These are phyloP conservation scores for Zelostemma sp. DNA, from an alignment of 1,140 invertebrate species.

Conservation along the genomic window DNA sequence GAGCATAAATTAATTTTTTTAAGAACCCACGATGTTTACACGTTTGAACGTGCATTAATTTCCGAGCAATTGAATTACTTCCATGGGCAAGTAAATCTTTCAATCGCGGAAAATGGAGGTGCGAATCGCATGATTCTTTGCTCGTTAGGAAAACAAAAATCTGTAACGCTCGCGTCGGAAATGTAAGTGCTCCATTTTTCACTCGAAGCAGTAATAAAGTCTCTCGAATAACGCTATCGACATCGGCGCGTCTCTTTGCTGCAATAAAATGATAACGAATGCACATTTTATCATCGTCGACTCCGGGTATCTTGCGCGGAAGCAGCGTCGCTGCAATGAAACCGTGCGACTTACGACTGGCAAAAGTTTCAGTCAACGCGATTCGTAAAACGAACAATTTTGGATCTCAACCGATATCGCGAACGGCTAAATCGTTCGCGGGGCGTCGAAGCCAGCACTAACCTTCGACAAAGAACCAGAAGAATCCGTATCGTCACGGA, in stretches of 20 bases:
- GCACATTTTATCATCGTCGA: slow-evolving; percentile 21
- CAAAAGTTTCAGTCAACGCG: slow-evolving; percentile 21
- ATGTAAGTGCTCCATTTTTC: no score
- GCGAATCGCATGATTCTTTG: no score
- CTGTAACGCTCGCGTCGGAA: no score
- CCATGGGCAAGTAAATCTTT: no score
- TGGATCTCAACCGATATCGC: slow-evolving; percentile 12
- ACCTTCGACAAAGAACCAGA: slow-evolving; percentile 39
- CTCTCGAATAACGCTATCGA: slow-evolving; percentile 17
- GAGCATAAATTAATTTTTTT: no score
- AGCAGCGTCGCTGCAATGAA: slow-evolving; percentile 30
- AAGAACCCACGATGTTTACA: no score
- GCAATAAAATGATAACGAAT: slow-evolving; percentile 11
- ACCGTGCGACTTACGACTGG: slow-evolving; percentile 27
- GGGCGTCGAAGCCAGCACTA: slow-evolving; percentile 7
- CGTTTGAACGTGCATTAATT: no score
- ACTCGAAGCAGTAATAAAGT: no score
- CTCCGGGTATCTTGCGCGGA: slow-evolving; percentile 15
- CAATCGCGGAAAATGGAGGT: no score
- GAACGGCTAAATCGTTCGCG: not conserved
- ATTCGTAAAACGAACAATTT: not conserved
- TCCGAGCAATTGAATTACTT: no score
- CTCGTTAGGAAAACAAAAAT: no score
- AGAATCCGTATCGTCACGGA: slow-evolving; percentile 55
- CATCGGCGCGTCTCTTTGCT: slow-evolving; percentile 7